Base-by-base conservation (phyloP, 2,888 invertebrate species). In the Clivina fossor region DNA sequence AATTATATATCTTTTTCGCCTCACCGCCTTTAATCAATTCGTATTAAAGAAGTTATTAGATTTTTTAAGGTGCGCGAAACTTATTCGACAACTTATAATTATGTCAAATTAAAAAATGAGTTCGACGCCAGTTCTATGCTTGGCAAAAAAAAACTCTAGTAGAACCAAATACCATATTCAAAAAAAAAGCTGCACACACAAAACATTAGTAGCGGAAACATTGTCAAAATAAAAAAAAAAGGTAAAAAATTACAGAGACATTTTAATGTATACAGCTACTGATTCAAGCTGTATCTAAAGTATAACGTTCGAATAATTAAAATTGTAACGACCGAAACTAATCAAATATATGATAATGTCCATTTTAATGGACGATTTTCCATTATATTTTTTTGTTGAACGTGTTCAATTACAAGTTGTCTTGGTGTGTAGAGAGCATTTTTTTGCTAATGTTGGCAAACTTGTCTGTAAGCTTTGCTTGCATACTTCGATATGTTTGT, bases 291-390 rank as follows among this genome's bases (percentile, higher is more conserved):
- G 49, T 28, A 26, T 28, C 13, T 37, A 43, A 43, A n/a, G n/a
- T n/a, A n/a, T n/a, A n/a, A n/a, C n/a, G n/a, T n/a, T n/a, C n/a
- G n/a, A n/a, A 18, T 57, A 57, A 57, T 57, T 57, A 57, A 57
- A 51, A 49, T 30, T 43, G 24, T 50, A 46, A 44, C 41, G 41
- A 35, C 54, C 49, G 58, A 49, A 58, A 58, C 58, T 58, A 54
- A 58, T 53, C 53, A 53, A 53, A 53, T 53, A 53, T 53, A 53
- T 53, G 53, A 53, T 53, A 53, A 53, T 53, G 54, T 20, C 50
- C 55, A 43, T 47, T 57, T 57, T 60, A 57, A 60, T 60, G 61
- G 61, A 57, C 37, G 51, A 60, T 53, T 60, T 58, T 61, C 61
- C 46, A 58, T 60, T 60, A 58, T 32, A 49, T 57, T 58, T 60